Percentiles rank a stretch among this genome's conserved stretches.
Conservation (phyloP, 1,140 invertebrate species). For the Lanistes nyassanus region DNA sequence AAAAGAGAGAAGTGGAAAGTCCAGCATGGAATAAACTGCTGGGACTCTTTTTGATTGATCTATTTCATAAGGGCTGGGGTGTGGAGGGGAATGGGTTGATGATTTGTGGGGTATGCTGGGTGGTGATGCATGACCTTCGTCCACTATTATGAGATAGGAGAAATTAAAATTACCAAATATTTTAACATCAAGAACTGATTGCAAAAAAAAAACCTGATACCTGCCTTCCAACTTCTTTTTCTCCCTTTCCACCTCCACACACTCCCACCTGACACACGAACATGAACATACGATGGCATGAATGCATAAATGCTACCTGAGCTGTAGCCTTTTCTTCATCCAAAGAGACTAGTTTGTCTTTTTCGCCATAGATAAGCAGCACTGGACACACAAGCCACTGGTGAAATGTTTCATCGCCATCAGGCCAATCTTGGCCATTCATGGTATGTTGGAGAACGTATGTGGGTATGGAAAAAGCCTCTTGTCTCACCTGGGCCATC, state of each 20-base stretch:
- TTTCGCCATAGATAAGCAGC: constrained; percentile 77
- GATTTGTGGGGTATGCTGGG: not conserved
- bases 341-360: constrained; percentile 77
- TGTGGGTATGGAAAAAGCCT: constrained; percentile 72
- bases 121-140: not conserved
- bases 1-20: no score
- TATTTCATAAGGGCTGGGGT: no score
- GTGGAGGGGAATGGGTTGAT: no score
- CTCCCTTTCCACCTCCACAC: not conserved
- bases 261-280: not conserved
- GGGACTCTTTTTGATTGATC: no score
- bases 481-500: constrained; percentile 32
- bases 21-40: no score
- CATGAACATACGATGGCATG: not conserved
- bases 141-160: not conserved
- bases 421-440: constrained; percentile 77
- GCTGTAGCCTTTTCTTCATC: constrained; percentile 83
- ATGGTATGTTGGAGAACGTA: constrained; percentile 72
- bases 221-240: not conserved
- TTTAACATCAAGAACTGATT: not conserved
- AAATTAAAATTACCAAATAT: no score
- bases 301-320: constrained; percentile 68
- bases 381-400: constrained; percentile 76
- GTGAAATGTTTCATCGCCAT: constrained; percentile 78
- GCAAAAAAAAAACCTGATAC: no score